Conservation (phyloP, 1,140 invertebrate species). For the Calephelis nemesis region DNA sequence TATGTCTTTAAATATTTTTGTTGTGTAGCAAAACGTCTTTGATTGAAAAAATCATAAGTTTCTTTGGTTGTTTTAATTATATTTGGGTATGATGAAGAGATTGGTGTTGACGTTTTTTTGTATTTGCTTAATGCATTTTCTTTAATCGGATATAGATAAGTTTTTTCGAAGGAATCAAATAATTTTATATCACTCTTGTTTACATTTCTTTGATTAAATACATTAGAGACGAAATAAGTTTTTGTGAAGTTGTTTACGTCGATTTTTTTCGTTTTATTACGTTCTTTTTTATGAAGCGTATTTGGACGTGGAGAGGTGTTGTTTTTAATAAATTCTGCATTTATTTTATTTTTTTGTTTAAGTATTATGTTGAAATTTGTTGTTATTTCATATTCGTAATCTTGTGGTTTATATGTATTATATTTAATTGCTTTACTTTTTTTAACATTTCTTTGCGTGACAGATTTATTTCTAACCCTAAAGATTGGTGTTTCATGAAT, state of each 20-base stretch:
- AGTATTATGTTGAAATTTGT: neutral
- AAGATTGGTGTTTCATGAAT: neutral
- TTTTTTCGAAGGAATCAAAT: constrained; percentile 40
- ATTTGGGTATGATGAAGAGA: constrained; percentile 34
- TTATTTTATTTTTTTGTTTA: neutral
- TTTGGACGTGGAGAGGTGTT: neutral
- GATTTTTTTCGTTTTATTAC: neutral
- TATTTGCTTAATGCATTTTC: constrained; percentile 25
- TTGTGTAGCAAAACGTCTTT: constrained; percentile 29
- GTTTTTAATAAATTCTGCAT: neutral
- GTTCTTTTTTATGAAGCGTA: neutral
- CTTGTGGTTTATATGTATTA: constrained; percentile 35
- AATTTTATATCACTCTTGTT: constrained; percentile 11
- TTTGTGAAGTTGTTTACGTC: neutral
- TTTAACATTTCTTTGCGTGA: constrained; percentile 5
- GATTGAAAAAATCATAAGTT: constrained; percentile 45
- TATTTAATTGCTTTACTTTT: constrained; percentile 32
- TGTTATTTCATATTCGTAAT: constrained; percentile 36
- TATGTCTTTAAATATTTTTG: constrained; percentile 5
- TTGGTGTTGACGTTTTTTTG: constrained; percentile 40
- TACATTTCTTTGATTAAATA: neutral
- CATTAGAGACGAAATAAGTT: too few species aligned
- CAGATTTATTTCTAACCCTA: neutral
- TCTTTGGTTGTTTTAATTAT: constrained; percentile 39
- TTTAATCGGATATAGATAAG: constrained; percentile 39